Conservation (phyloP, 2,888 invertebrate species). For the Alloscopus bannaensis region DNA sequence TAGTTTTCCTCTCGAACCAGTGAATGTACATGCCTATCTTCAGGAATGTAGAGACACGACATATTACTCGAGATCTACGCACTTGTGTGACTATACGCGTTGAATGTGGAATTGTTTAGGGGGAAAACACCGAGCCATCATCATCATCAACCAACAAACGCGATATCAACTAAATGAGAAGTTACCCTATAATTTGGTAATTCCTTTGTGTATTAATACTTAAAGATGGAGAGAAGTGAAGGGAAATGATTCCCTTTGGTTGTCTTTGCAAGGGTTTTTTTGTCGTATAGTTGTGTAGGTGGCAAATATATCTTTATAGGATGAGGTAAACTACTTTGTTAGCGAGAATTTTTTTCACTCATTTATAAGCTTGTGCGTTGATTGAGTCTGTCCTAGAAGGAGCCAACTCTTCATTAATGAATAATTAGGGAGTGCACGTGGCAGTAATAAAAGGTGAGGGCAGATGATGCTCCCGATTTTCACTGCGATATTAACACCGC, state of each 20-base stretch:
- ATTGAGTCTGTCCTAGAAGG: constrained; percentile 53
- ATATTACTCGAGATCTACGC: no score
- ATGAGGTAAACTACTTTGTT: background rate
- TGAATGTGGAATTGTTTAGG: no score
- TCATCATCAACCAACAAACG: no score
- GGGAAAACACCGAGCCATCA: no score
- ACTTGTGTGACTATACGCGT: no score
- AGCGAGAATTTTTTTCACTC: background rate
- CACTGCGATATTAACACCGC: constrained; percentile 2
- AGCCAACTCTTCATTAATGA: constrained; percentile 66
- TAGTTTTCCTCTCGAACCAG: no score
- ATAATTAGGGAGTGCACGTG: constrained; percentile 71
- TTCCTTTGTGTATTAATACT: background rate
- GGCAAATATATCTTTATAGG: no score
- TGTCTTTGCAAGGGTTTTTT: no score
- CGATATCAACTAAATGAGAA: no score
- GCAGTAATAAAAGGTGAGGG: constrained; percentile 64
- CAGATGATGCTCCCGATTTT: constrained; percentile 30
- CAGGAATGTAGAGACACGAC: no score
- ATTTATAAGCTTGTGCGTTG: constrained; percentile 13
- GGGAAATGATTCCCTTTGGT: background rate
- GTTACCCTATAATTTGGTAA: background rate
- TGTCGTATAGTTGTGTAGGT: no score
- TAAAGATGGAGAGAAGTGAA: background rate
- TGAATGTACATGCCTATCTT: no score